Conservation (phyloP, 2,797 vertebrate species). For the Pseudochromis fuscus region DNA sequence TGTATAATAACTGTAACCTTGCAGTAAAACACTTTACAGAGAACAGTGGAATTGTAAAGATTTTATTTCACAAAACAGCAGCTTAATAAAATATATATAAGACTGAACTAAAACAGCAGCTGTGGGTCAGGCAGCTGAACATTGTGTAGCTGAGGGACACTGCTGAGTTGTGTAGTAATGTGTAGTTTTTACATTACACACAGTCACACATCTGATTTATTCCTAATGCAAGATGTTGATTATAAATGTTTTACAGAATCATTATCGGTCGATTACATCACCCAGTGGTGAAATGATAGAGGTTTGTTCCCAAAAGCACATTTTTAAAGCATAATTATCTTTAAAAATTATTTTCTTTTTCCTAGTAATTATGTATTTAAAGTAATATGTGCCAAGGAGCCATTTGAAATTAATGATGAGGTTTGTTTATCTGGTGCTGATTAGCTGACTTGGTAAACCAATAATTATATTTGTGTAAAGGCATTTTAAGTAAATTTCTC, state of each 20-base stretch:
- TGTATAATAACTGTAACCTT: too few species aligned
- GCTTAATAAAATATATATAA: too few species aligned
- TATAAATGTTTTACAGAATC: background rate
- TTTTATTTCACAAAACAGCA: background rate
- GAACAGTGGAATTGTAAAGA: background rate
- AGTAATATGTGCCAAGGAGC: background rate
- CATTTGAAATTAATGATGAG: background rate
- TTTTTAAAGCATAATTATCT: background rate
- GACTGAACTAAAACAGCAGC: background rate
- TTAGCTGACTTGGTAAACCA: background rate
- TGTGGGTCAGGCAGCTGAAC: conserved; percentile 1
- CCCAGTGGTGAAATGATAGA: background rate
- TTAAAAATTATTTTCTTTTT: background rate
- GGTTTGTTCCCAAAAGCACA: background rate
- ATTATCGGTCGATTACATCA: background rate
- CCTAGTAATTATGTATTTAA: background rate
- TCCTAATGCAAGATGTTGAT: conserved; percentile 17
- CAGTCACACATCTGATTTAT: background rate
- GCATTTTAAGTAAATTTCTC: too few species aligned
- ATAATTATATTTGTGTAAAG: background rate
- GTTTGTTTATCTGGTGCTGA: background rate
- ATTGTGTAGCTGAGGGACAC: background rate
- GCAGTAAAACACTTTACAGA: too few species aligned
- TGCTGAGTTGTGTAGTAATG: background rate
- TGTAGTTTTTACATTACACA: conserved; percentile 1